Base-by-base conservation (phyloP, 2,797 vertebrate genomes). In the Danio kyathit region DNA sequence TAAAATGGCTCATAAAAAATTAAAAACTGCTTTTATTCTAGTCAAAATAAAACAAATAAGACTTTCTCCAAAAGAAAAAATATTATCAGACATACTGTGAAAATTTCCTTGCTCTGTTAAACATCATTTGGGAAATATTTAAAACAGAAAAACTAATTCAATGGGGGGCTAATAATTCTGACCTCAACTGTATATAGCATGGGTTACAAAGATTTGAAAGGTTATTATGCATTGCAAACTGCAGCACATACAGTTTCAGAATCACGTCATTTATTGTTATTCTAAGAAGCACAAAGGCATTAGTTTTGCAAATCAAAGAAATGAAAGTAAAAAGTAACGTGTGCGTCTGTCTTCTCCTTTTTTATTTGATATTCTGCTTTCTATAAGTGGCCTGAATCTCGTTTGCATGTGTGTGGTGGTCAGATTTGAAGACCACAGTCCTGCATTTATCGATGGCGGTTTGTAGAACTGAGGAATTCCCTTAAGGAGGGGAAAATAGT, bases 401-500 rank as follows among this genome's bases (percentile, higher is more conserved):
- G 29, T 29, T 29, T 29, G 29, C 29, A 29, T 52, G 4, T 16
- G 1, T 7, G 3, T 43, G 8, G 11, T 56, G 51, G 69, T 29
- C 7, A 3, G n/a, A 38, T 54, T 11, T 63, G 59, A 49, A 49
- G 66, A 29, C 41, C 41, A 5, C 52, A 74, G 49, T 43, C 29
- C 21, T 29, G 4, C 38, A 5, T n/a, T 43, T 57, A 12, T 7
- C 5, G 21, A n/a, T 49, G 5, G 46, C 21, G 11, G 40, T 46
- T 76, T 76, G 40, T 57, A 21, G 29, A 76, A 57, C 2, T 2
- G 21, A 70, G 49, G 63, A 69, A 16, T 81, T 6, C 57, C 66
- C 80, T 14, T 21, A 14, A 63, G 8, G 2, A 17, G 54, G 10
- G 12, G 38, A 19, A 43, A 72, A 54, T 43, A 29, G 6, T 29